phyloP scores from a whole-genome alignment of 2,888 invertebrate species.

The Thera britannica region DNA sequence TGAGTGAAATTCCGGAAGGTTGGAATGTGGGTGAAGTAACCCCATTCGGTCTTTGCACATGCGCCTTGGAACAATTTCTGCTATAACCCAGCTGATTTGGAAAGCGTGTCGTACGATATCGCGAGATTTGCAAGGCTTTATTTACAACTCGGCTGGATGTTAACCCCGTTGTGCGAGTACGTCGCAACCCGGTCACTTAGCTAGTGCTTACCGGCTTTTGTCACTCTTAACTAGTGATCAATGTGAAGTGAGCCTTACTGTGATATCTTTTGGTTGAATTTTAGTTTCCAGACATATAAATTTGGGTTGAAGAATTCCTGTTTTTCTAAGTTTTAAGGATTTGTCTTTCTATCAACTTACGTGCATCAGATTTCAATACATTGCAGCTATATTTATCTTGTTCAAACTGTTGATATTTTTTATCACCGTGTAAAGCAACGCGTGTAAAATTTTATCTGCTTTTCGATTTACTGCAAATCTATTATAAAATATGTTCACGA shows the following conservation, averaged over 20 bases:
- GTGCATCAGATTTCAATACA: background rate
- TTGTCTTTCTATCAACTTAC: background rate
- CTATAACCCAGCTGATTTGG: conserved; percentile 66
- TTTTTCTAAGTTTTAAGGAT: background rate
- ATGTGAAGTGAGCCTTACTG: conserved; percentile 11
- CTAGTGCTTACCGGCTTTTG: conserved; percentile 46
- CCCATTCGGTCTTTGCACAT: conserved; percentile 77
- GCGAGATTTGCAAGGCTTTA: conserved; percentile 60
- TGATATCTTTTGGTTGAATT: conserved; percentile 9
- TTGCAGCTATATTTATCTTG: background rate
- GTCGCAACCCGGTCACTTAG: conserved; percentile 79
- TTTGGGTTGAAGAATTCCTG: background rate
- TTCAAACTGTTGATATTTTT: no score
- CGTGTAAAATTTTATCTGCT: no score
- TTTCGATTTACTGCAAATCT: no score
- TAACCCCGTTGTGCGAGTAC: conserved; percentile 74
- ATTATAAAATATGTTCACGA: no score
- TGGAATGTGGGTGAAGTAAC: conserved; percentile 81
- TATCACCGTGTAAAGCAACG: no score
- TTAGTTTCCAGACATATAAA: background rate
- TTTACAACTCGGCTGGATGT: conserved; percentile 66
- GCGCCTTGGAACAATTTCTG: conserved; percentile 76
- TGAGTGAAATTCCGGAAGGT: conserved; percentile 80
- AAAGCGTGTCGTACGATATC: conserved; percentile 53
- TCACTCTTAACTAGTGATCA: conserved; percentile 15